Evolutionary conservation across 2,113 vertebrate species (phyloP).

Genomic region (Poecilia latipinna): DNA sequence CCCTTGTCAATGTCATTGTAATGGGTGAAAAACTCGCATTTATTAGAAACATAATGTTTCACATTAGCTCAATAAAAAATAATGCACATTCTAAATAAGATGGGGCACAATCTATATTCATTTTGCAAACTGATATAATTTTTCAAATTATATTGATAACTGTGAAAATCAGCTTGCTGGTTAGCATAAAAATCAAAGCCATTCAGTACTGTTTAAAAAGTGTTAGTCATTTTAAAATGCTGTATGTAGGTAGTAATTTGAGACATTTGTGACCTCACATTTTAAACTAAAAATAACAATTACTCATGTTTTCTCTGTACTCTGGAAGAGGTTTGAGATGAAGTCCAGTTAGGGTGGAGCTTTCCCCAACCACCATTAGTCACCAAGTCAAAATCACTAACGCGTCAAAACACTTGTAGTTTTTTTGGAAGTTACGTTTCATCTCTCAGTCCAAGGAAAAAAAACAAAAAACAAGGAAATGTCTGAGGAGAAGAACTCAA

Average conservation of each 20-base stretch:
- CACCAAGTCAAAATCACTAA: conserved; percentile 15
- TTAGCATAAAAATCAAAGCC: neutral
- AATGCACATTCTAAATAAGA: neutral
- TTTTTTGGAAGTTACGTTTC: conserved; percentile 26
- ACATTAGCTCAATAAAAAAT: neutral
- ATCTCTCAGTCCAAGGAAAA: neutral
- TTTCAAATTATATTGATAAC: too few relatives aligned
- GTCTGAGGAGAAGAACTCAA: neutral
- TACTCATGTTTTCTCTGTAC: neutral
- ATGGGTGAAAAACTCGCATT: neutral
- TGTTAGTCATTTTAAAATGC: neutral
- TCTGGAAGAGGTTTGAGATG: neutral
- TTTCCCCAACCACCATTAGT: conserved; percentile 31
- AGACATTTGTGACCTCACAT: too few relatives aligned
- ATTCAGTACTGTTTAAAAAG: neutral
- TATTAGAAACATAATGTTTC: neutral
- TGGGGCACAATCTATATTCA: neutral
- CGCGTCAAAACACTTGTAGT: conserved; percentile 53
- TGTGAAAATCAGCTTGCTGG: neutral
- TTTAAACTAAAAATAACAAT: too few relatives aligned
- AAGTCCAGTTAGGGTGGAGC: neutral
- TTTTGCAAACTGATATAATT: too few relatives aligned
- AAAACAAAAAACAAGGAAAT: neutral
- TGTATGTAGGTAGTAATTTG: too few relatives aligned
- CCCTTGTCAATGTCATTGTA: neutral